Evolutionary conservation across 2,113 vertebrate genomes (phyloP), one percentile per base, ranked within the genome.

Genomic region (Jacana jacana): DNA sequence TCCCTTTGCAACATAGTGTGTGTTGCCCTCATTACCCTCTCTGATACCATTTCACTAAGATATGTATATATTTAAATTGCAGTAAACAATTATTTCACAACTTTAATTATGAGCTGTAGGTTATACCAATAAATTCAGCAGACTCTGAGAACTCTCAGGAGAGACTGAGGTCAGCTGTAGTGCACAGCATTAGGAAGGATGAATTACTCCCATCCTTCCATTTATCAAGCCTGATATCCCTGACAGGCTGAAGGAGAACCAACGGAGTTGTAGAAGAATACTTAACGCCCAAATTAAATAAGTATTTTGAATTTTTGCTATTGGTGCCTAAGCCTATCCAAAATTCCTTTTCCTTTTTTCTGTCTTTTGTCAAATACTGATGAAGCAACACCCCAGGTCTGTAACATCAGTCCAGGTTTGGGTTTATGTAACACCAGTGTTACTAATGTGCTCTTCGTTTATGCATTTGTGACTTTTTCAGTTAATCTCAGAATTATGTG

Each of bases 91-190:
- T 77, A 78, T 72, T 96, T 81, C 12, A 30, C 42, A 87, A 78
- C 78, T 96, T 52, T 75, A 48, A 17, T 90, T 90, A 70, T 83
- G 79, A 93, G 71, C 46, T 18, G 20, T 75, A 90, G 52, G 44
- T 86, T 89, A 86, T 63, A 94, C 33, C 46, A 91, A 44, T 90
- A 92, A 94, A 96, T 97, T 94, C 86, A 91, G 49, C 68, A 95
- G 73, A 71, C 63, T 94, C 92, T 81, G 51, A 30, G 37, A 94
- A 68, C 51, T 95, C 88, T 92, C 87, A 76, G 60, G 88, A 93
- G 93, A 97, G 75, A 46, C 49, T 84, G 93, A 96, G 95, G 96
- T 96, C 92, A 94, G 93, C 86, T 75, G 42, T 69, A 89, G 77
- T 81, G 78, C 75, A 24, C 44, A 76, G 68, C 60, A 79, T 93